These are phyloP conservation scores for Telenomus remus DNA, from an alignment of 1,140 invertebrate genomes.

Conservation along the genomic window DNA sequence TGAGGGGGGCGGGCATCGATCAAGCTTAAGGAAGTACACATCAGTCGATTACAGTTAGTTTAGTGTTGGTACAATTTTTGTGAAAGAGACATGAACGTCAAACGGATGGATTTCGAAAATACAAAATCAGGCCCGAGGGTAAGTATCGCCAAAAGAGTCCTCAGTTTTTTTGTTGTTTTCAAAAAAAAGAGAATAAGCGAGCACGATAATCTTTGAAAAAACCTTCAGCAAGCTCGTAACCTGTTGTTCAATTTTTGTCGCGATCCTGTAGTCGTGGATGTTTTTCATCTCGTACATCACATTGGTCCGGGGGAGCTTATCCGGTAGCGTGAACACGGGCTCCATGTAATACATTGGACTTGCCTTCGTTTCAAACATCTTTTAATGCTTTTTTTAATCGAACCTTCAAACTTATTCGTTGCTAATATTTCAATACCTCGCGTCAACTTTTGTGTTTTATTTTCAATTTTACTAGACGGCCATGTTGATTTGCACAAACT, in stretches of 20 bases:
- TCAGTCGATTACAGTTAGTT: slow-evolving; percentile 66
- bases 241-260: slow-evolving; percentile 79
- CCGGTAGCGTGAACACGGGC: slow-evolving; percentile 75
- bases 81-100: slow-evolving; percentile 63
- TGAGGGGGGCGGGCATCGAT: slow-evolving; percentile 69
- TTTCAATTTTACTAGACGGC: slow-evolving; percentile 55
- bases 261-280: slow-evolving; percentile 74
- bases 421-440: not conserved
- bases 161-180: no score
- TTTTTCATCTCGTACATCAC: slow-evolving; percentile 81
- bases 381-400: not conserved
- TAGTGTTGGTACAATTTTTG: slow-evolving; percentile 71
- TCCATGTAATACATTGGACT: slow-evolving; percentile 77
- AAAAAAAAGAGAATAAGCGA: no score
- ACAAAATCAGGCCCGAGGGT: slow-evolving; percentile 25
- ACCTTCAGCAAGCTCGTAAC: slow-evolving; percentile 84
- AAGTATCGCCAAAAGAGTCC: slow-evolving; percentile 31
- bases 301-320: slow-evolving; percentile 73
- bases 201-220: slow-evolving; percentile 67
- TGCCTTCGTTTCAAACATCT: slow-evolving; percentile 62
- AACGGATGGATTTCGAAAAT: slow-evolving; percentile 48
- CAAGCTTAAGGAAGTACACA: slow-evolving; percentile 68
- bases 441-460: slow-evolving; percentile 39
- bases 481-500: slow-evolving; percentile 56
- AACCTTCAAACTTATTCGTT: not conserved